A percentile compares a stretch with the other conserved stretches of the same genome.
Evolutionary conservation across 2,113 vertebrate genomes (phyloP).

Genomic region (Procavia capensis): DNA sequence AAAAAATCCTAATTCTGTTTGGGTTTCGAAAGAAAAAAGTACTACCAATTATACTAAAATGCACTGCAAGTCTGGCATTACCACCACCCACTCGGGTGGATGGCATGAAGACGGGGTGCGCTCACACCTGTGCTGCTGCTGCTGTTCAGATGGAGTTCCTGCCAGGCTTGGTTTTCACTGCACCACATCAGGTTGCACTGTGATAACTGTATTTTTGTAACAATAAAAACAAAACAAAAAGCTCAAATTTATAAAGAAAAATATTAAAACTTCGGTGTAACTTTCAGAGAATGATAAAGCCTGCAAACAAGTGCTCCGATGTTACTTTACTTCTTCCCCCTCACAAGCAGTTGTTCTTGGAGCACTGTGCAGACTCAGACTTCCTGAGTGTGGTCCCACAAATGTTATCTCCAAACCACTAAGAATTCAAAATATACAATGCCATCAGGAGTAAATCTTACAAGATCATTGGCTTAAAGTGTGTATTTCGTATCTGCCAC

Average conservation of each 20-base stretch:
- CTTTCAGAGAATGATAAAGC: constrained; percentile 65
- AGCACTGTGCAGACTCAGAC: background rate
- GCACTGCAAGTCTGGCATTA: constrained; percentile 3
- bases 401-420: background rate
- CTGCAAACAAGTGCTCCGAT: constrained; percentile 10
- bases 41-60: constrained; percentile 31
- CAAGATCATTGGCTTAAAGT: background rate
- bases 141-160: constrained; percentile 82
- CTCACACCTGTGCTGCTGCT: constrained; percentile 83
- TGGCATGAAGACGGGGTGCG: constrained; percentile 66
- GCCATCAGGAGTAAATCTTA: background rate
- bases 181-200: constrained; percentile 81
- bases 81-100: constrained; percentile 74
- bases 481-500: background rate
- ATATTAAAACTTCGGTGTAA: constrained; percentile 24
- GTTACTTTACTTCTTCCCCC: background rate
- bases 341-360: background rate
- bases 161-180: constrained; percentile 81
- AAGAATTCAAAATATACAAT: background rate
- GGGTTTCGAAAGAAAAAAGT: constrained; percentile 46
- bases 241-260: constrained; percentile 76
- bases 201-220: constrained; percentile 81
- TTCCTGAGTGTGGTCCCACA: background rate
- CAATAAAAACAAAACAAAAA: constrained; percentile 70
- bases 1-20: background rate